Evolutionary conservation across 2,888 invertebrate genomes (phyloP).

Genomic region (Drosophila basisetae): DNA sequence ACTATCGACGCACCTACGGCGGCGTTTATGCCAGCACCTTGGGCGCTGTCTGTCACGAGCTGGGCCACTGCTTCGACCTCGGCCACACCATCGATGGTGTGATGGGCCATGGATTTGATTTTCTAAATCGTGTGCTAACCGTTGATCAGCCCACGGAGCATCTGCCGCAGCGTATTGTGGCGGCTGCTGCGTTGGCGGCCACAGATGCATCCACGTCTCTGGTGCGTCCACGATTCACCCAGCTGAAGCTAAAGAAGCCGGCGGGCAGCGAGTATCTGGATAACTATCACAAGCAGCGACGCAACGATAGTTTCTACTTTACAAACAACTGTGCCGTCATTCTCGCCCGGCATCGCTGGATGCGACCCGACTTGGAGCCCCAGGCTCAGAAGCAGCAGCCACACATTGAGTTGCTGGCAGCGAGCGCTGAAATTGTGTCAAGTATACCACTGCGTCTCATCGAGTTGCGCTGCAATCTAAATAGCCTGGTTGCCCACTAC

Average conservation of each 20-base stretch:
- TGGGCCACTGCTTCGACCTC: slow-evolving; percentile 95
- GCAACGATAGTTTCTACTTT: slow-evolving; percentile 84
- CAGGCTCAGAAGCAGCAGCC: neutral
- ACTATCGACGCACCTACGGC: slow-evolving; percentile 93
- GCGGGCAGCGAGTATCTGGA: slow-evolving; percentile 69
- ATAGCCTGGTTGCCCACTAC: slow-evolving; percentile 81
- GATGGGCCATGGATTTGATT: slow-evolving; percentile 96
- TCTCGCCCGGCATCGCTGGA: slow-evolving; percentile 83
- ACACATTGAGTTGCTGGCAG: slow-evolving; percentile 43
- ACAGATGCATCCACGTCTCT: neutral
- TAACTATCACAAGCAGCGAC: slow-evolving; percentile 83
- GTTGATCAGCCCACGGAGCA: slow-evolving; percentile 86
- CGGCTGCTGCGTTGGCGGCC: slow-evolving; percentile 12
- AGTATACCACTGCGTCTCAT: slow-evolving; percentile 70
- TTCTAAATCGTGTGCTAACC: slow-evolving; percentile 92
- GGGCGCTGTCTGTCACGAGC: slow-evolving; percentile 96
- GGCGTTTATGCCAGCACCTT: slow-evolving; percentile 96
- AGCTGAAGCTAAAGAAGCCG: slow-evolving; percentile 68
- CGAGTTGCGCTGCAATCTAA: slow-evolving; percentile 81
- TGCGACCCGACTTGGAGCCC: slow-evolving; percentile 51
- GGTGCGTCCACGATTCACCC: slow-evolving; percentile 77
- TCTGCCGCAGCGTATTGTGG: slow-evolving; percentile 82
- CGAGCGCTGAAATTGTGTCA: slow-evolving; percentile 59
- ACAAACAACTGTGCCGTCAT: slow-evolving; percentile 83
- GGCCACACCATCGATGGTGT: slow-evolving; percentile 96